Conservation (phyloP, 1,140 invertebrate genomes). For the Leptopilina clavipes region DNA sequence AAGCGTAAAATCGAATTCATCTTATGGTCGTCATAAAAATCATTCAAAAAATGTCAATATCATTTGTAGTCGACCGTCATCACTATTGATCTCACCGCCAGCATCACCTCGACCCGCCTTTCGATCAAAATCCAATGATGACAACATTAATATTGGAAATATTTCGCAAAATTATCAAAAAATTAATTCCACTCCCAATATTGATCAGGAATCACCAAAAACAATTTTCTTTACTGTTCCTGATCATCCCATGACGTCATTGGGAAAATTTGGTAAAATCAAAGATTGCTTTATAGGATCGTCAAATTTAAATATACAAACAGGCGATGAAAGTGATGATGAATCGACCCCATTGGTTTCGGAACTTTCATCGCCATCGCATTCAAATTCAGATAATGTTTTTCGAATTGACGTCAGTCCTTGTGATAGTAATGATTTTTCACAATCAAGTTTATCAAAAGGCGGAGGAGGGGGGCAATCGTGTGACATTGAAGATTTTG, state of each 20-base stretch:
- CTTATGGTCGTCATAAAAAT: slow-evolving; percentile 37
- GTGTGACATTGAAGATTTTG: slow-evolving; percentile 51
- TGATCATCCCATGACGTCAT: not conserved
- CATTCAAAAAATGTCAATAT: slow-evolving; percentile 39
- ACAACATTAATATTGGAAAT: slow-evolving; percentile 53
- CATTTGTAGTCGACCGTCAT: slow-evolving; percentile 53
- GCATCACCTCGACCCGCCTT: slow-evolving; percentile 61
- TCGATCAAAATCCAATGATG: slow-evolving; percentile 65
- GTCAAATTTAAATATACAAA: slow-evolving; percentile 52
- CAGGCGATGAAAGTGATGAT: slow-evolving; percentile 75
- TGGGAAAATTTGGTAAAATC: slow-evolving; percentile 68
- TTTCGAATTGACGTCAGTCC: slow-evolving; percentile 54
- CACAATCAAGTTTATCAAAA: slow-evolving; percentile 51
- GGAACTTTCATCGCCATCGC: slow-evolving; percentile 69
- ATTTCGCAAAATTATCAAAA: slow-evolving; percentile 42
- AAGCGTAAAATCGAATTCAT: slow-evolving; percentile 57
- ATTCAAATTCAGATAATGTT: slow-evolving; percentile 59
- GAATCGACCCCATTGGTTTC: slow-evolving; percentile 80
- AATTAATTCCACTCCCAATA: slow-evolving; percentile 12
- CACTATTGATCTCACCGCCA: slow-evolving; percentile 63
- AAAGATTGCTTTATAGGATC: slow-evolving; percentile 72
- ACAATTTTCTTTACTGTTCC: slow-evolving; percentile 52
- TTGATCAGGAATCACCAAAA: slow-evolving; percentile 41
- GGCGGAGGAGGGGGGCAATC: slow-evolving; percentile 51
- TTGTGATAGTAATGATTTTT: slow-evolving; percentile 54